Evolutionary conservation across 2,797 vertebrate species (phyloP).

Genomic region (Sibirionetta formosa): DNA sequence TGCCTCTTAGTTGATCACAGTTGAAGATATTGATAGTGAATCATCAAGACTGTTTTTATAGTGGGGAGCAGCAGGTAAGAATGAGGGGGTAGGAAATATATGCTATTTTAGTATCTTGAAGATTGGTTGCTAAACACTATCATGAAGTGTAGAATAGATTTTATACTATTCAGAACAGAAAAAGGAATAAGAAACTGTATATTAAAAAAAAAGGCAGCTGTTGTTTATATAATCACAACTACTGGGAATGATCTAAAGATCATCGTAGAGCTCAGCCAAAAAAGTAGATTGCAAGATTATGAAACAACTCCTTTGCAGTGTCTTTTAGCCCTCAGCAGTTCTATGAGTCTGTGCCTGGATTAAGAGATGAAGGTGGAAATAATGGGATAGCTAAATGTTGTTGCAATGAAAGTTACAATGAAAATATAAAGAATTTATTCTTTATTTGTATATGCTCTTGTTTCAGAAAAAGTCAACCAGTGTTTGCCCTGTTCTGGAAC

Average conservation of each 20-base stretch:
- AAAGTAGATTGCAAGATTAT: background rate
- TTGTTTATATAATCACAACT: background rate
- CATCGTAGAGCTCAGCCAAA: background rate
- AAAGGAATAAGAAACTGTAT: background rate
- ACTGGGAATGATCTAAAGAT: background rate
- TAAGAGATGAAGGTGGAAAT: background rate
- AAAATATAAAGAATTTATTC: background rate
- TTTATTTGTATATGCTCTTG: background rate
- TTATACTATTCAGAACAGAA: background rate
- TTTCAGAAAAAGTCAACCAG: background rate
- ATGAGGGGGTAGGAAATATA: background rate
- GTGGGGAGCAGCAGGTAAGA: background rate
- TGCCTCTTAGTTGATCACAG: background rate
- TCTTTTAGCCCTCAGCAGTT: background rate
- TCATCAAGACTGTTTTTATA: background rate
- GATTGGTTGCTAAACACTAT: slow-evolving; percentile 35
- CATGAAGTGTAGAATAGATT: background rate
- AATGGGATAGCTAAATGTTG: background rate
- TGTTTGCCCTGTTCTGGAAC: background rate
- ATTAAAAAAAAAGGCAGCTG: background rate
- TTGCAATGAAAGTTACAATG: background rate
- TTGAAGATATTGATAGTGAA: background rate
- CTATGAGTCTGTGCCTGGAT: background rate
- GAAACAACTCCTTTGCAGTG: background rate
- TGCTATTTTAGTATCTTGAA: background rate